A percentile compares a stretch with the other conserved stretches of the same genome.
Conservation (phyloP, 2,888 invertebrate genomes). For the Melieria omissa region DNA sequence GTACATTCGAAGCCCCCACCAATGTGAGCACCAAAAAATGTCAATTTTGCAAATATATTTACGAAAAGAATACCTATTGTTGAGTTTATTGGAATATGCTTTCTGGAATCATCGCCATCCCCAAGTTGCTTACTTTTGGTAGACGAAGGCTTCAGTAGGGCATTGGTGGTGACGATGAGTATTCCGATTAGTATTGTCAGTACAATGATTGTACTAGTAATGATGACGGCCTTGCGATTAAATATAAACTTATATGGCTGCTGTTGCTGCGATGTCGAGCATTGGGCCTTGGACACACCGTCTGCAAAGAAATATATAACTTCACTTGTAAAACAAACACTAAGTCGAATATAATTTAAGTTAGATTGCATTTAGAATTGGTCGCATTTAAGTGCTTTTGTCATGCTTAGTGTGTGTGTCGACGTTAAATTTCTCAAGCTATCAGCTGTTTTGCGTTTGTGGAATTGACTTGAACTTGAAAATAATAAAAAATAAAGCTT, state of each 20-base stretch:
- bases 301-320: constrained; percentile 45
- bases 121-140: constrained; percentile 62
- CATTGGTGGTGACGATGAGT: constrained; percentile 50
- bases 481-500: no score
- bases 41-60: constrained; percentile 19
- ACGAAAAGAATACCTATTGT: constrained; percentile 64
- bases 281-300: constrained; percentile 34
- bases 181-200: constrained; percentile 51
- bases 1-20: constrained; percentile 6
- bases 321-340: no score
- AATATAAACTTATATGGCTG: constrained; percentile 44
- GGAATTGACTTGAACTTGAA: no score
- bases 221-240: constrained; percentile 47
- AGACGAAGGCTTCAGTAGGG: constrained; percentile 49
- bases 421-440: no score
- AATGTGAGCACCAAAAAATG: constrained; percentile 20
- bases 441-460: no score
- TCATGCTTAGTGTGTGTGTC: no score
- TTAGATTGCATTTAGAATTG: no score
- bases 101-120: constrained; percentile 66
- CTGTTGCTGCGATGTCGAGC: constrained; percentile 28
- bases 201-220: constrained; percentile 46
- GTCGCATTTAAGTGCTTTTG: no score
- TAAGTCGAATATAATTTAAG: no score
- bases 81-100: constrained; percentile 67